Conservation (phyloP, 1,140 invertebrate species). For the Leptinotarsa texana region DNA sequence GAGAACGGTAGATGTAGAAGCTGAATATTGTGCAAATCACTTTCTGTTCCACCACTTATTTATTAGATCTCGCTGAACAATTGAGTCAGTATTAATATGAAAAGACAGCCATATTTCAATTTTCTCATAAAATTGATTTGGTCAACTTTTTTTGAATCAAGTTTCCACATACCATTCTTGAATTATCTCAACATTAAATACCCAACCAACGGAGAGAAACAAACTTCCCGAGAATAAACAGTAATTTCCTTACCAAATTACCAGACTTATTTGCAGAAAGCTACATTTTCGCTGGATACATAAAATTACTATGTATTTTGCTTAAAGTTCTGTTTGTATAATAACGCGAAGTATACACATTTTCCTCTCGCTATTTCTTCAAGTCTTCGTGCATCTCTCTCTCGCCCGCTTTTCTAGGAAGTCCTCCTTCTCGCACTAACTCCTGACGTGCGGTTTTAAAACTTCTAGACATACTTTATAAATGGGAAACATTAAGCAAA, state of each 20-base stretch:
- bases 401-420: not conserved
- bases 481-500: conserved; percentile 50
- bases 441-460: conserved; percentile 28
- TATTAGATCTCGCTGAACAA: too few relatives aligned
- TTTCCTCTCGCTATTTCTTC: conserved; percentile 39
- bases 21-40: too few relatives aligned
- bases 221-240: conserved; percentile 56
- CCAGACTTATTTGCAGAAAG: conserved; percentile 55
- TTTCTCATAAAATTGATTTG: too few relatives aligned
- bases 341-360: conserved; percentile 45
- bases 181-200: conserved; percentile 32
- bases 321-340: conserved; percentile 49
- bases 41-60: too few relatives aligned
- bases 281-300: conserved; percentile 51
- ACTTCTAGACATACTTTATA: conserved; percentile 45
- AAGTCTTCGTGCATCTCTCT: conserved; percentile 14
- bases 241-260: conserved; percentile 56
- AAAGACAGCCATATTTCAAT: too few relatives aligned
- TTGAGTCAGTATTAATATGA: too few relatives aligned
- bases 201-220: conserved; percentile 48
- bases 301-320: conserved; percentile 53
- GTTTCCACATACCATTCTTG: too few relatives aligned
- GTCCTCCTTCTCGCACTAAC: conserved; percentile 18
- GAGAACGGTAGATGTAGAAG: too few relatives aligned
- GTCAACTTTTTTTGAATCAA: too few relatives aligned